Evolutionary conservation across 2,797 vertebrate genomes (phyloP).

Genomic region (Hyperoplus lanceolatus): DNA sequence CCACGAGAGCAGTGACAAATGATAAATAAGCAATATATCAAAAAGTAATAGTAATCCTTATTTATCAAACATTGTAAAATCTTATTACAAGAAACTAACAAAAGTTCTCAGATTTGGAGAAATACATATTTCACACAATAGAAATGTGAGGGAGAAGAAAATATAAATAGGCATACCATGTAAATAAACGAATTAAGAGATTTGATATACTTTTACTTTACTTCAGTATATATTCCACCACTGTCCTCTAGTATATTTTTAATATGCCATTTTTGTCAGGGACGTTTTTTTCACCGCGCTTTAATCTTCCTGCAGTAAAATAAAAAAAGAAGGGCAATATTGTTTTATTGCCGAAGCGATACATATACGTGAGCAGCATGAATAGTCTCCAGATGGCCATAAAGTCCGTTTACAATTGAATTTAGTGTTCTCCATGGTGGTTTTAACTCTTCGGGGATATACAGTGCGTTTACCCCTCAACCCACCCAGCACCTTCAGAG

Average conservation of each 20-base stretch:
- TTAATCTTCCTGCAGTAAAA: not conserved
- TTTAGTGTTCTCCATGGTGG: not conserved
- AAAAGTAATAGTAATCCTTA: not conserved
- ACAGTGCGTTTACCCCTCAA: not conserved
- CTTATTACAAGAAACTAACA: not conserved
- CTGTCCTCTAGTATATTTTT: not conserved
- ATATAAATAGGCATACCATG: not conserved
- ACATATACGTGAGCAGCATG: not conserved
- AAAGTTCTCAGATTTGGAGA: not conserved
- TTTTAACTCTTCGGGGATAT: conserved; percentile 12
- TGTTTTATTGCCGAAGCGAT: not conserved
- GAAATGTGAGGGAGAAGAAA: not conserved
- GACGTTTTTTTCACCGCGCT: not conserved
- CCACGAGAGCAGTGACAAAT: not conserved
- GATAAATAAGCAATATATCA: not conserved
- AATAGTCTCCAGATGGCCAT: not conserved
- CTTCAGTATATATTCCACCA: not conserved
- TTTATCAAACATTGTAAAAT: not conserved
- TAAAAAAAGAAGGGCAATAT: too few relatives aligned
- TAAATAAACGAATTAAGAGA: not conserved
- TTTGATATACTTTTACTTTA: not conserved
- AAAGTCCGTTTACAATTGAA: conserved; percentile 4
- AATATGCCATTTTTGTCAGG: not conserved
- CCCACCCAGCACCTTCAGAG: not conserved
- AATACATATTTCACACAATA: not conserved